phyloP scores from a whole-genome alignment of 64 coral and sea anemone genomes.

The Actinia tenebrosa region DNA sequence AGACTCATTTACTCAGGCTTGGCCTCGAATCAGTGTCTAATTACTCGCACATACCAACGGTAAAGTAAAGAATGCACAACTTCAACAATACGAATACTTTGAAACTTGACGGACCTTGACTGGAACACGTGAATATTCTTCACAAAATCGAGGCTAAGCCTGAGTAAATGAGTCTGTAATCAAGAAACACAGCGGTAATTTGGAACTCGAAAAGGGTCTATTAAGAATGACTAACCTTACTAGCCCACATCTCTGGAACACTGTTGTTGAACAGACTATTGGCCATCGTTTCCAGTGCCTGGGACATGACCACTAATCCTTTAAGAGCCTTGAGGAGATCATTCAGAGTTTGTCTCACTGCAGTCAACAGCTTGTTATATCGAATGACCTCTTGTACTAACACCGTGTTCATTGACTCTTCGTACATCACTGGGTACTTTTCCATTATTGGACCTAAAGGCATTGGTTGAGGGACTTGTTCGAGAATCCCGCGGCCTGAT shows the following conservation, averaged over 20 bases:
- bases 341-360: conserved; percentile 78
- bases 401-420: conserved; percentile 99
- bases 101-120: too few relatives aligned
- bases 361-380: conserved; percentile 80
- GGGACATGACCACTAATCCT: conserved; percentile 95
- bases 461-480: conserved; percentile 79
- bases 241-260: conserved; percentile 91
- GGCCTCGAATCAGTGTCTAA: too few relatives aligned
- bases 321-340: conserved; percentile 97
- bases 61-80: too few relatives aligned
- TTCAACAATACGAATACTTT: too few relatives aligned
- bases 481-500: conserved; percentile 76
- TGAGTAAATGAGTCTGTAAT: too few relatives aligned
- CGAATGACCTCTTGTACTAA: conserved; percentile 95
- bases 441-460: conserved; percentile 82
- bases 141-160: too few relatives aligned
- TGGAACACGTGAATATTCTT: too few relatives aligned
- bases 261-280: conserved; percentile 88
- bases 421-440: conserved; percentile 95
- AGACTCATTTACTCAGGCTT: too few relatives aligned
- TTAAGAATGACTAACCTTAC: conserved; percentile 59
- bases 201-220: too few relatives aligned
- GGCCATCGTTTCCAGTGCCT: conserved; percentile 93
- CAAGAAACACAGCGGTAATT: too few relatives aligned
- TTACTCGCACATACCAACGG: too few relatives aligned